phyloP scores from a whole-genome alignment of 2,888 invertebrate genomes.

The Acleris literana region DNA sequence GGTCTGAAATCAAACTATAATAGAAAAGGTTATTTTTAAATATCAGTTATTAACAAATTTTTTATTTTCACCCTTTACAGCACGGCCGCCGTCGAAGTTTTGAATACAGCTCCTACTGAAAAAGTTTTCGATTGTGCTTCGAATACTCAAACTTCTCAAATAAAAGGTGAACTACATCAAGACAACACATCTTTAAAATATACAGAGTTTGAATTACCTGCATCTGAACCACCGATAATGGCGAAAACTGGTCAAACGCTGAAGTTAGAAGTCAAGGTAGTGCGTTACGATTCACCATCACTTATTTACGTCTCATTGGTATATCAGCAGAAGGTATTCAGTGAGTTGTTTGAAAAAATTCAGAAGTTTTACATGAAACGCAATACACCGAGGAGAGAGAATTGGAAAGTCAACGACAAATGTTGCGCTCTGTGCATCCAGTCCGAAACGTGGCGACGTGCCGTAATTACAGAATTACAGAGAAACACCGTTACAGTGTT shows the following conservation, averaged over 20 bases:
- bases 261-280: conserved; percentile 42
- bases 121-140: no score
- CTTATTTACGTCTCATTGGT: conserved; percentile 76
- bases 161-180: no score
- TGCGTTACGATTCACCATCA: conserved; percentile 63
- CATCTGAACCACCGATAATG: neutral
- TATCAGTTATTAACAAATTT: no score
- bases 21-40: no score
- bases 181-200: no score
- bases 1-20: no score
- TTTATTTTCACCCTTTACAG: no score
- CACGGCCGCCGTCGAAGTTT: no score
- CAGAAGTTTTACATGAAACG: conserved; percentile 63
- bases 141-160: no score
- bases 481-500: conserved; percentile 63
- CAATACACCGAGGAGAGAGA: conserved; percentile 18
- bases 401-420: conserved; percentile 62
- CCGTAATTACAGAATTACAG: conserved; percentile 50
- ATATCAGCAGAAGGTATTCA: conserved; percentile 51
- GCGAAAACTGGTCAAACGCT: conserved; percentile 1
- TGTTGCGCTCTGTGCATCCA: conserved; percentile 54
- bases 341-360: conserved; percentile 59
- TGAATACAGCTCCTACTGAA: no score
- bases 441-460: conserved; percentile 81
- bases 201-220: no score